A percentile compares a stretch with the other conserved stretches of the same genome.
These are phyloP conservation scores for Rhorus exstirpatorius DNA, from an alignment of 2,888 invertebrate species.

Conservation along the genomic window DNA sequence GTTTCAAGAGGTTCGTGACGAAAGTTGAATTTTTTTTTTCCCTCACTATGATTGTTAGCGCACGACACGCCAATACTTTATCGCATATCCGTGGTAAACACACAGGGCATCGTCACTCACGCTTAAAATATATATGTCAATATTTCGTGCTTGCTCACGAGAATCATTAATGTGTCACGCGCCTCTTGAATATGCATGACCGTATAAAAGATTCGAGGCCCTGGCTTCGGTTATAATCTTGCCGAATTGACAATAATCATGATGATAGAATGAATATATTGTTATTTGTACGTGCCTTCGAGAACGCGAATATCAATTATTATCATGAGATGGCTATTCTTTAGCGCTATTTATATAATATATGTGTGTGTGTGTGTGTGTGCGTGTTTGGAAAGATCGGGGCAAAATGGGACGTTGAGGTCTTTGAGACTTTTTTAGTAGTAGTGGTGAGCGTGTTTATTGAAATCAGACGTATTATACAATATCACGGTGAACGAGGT, in stretches of 20 bases:
- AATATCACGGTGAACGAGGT: background rate
- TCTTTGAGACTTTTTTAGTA: slow-evolving; percentile 21
- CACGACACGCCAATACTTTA: slow-evolving; percentile 41
- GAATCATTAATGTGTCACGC: slow-evolving; percentile 37
- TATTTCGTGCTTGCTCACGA: slow-evolving; percentile 28
- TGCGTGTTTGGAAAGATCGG: background rate
- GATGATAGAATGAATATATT: slow-evolving; percentile 40
- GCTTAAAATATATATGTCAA: slow-evolving; percentile 4
- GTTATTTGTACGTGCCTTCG: slow-evolving; percentile 30
- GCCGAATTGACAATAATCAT: slow-evolving; percentile 43
- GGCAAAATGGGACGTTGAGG: background rate
- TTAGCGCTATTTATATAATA: background rate
- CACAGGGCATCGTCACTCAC: slow-evolving; percentile 9
- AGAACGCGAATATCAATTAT: slow-evolving; percentile 21
- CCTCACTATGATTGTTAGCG: slow-evolving; percentile 22
- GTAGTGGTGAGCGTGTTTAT: background rate
- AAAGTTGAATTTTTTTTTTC: slow-evolving; percentile 9
- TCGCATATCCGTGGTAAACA: slow-evolving; percentile 41
- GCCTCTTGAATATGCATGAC: slow-evolving; percentile 50
- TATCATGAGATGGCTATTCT: slow-evolving; percentile 25
- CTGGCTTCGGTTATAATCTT: slow-evolving; percentile 28
- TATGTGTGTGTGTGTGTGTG: slow-evolving; percentile 27
- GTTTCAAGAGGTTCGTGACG: slow-evolving; percentile 2
- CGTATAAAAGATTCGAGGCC: slow-evolving; percentile 26
- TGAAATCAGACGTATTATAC: slow-evolving; percentile 1